Percentiles rank a stretch among this genome's conserved stretches.
These are phyloP conservation scores for Megastigmus dorsalis DNA, from an alignment of 2,888 invertebrate genomes.

Conservation along the genomic window DNA sequence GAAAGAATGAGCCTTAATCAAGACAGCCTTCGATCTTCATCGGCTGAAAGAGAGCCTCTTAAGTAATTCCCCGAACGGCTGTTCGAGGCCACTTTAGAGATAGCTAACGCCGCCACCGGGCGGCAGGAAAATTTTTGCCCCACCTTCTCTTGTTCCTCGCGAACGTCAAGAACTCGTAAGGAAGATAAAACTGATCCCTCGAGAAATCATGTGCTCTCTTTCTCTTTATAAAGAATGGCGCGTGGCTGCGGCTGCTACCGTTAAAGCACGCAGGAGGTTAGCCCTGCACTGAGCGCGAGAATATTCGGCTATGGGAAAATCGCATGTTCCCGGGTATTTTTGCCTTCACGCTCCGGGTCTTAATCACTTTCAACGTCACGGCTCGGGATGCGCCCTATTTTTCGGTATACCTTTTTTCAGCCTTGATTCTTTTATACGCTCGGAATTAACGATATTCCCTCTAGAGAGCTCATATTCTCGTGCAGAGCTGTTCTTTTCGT, in stretches of 20 bases:
- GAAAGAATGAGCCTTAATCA: constrained; percentile 10
- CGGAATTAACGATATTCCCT: too few species aligned
- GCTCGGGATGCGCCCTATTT: neutral
- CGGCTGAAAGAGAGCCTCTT: constrained; percentile 4
- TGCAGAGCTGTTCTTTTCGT: too few species aligned
- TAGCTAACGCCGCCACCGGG: neutral
- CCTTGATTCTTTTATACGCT: too few species aligned
- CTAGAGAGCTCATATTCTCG: too few species aligned
- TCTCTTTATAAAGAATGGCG: constrained; percentile 4
- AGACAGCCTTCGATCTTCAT: constrained; percentile 37
- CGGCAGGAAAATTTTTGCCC: too few species aligned
- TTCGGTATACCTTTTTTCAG: neutral
- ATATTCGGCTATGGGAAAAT: constrained; percentile 31
- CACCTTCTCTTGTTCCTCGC: too few species aligned
- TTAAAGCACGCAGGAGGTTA: neutral
- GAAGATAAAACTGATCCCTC: constrained; percentile 42
- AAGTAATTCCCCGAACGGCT: neutral
- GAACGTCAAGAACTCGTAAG: constrained; percentile 21
- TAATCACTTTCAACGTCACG: neutral
- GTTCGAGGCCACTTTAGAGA: too few species aligned
- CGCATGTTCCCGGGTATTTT: constrained; percentile 17
- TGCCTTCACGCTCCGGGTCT: neutral
- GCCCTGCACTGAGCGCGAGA: constrained; percentile 3
- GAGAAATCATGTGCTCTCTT: constrained; percentile 20
- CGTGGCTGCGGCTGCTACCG: too few species aligned